These are phyloP conservation scores for Phortica magna DNA, from an alignment of 2,888 invertebrate species.

Conservation along the genomic window DNA sequence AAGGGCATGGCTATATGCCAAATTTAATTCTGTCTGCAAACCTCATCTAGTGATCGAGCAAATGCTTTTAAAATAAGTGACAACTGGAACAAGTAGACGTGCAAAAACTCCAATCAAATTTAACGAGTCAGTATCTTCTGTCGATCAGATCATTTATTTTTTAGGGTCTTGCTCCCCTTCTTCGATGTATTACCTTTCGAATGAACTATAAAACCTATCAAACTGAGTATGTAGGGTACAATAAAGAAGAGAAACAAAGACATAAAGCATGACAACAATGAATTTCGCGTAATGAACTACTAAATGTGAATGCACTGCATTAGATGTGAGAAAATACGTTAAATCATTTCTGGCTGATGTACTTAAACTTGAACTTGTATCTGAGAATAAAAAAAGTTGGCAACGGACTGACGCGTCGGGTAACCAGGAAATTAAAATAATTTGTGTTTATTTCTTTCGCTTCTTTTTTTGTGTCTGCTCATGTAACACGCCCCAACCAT, in stretches of 20 bases:
- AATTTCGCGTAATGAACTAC: constrained; percentile 11
- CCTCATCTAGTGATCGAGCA: no score
- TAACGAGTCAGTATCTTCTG: no score
- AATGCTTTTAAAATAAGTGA: no score
- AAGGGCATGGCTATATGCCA: no score
- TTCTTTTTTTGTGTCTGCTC: background rate
- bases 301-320: constrained; percentile 29
- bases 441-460: background rate
- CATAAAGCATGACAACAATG: background rate
- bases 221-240: no score
- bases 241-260: background rate
- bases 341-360: background rate
- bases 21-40: no score
- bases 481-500: background rate
- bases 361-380: constrained; percentile 22
- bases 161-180: no score
- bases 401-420: background rate
- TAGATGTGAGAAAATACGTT: constrained; percentile 1
- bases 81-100: no score
- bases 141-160: no score
- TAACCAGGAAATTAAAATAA: constrained; percentile 15
- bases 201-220: no score
- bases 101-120: no score
- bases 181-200: no score
- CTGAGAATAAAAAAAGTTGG: constrained; percentile 23